These are phyloP conservation scores for Mesocentrotus franciscanus DNA, from an alignment of 53 echinoderm and acorn worm species.

Conservation along the genomic window DNA sequence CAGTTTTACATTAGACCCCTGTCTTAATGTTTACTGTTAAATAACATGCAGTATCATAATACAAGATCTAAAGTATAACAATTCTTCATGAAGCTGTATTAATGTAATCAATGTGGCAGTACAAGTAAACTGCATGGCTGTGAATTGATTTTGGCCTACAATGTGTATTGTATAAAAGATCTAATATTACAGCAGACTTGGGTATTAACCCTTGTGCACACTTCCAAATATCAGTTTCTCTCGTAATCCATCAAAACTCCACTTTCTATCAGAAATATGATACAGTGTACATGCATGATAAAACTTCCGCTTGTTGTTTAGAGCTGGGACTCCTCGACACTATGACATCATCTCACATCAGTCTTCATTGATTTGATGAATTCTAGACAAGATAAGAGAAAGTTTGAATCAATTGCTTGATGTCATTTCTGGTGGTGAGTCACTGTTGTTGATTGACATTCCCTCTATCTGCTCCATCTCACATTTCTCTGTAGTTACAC, in stretches of 20 bases:
- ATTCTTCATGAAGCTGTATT: no score
- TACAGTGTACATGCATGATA: slow-evolving; percentile 1
- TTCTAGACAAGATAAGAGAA: slow-evolving; percentile 55
- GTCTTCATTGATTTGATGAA: slow-evolving; percentile 11
- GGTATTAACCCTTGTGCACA: slow-evolving; percentile 4
- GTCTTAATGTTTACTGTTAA: no score
- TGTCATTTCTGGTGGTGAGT: slow-evolving; percentile 63
- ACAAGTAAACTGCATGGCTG: no score
- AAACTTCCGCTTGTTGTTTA: slow-evolving; percentile 27
- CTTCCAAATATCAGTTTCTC: slow-evolving; percentile 16
- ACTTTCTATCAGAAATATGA: slow-evolving; percentile 50
- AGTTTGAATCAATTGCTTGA: slow-evolving; percentile 55
- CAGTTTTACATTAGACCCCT: no score
- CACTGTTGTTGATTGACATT: slow-evolving; percentile 53
- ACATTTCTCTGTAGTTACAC: not conserved
- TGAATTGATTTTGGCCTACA: not conserved
- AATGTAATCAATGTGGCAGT: no score
- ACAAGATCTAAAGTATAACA: no score
- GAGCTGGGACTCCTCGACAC: slow-evolving; percentile 4
- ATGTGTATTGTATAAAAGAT: not conserved
- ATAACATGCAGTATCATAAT: no score
- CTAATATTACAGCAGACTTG: not conserved
- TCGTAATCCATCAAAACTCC: not conserved
- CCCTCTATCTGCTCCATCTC: slow-evolving; percentile 40
- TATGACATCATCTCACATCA: slow-evolving; percentile 45